phyloP scores from a whole-genome alignment of 2,797 vertebrate species.

The Pangasius sanitwongsei region DNA sequence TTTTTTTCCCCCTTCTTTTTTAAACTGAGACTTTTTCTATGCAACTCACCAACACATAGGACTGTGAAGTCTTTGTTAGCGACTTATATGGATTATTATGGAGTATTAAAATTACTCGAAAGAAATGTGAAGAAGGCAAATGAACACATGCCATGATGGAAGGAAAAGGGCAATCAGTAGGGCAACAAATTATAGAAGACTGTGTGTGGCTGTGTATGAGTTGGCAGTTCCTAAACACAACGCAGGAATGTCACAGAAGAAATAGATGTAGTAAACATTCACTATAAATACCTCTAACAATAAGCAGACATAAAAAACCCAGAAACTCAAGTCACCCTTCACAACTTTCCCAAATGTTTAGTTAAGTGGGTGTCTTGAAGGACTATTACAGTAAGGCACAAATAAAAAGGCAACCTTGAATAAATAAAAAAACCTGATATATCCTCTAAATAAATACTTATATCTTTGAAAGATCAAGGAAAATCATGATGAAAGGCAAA shows the following conservation, averaged over 20 bases:
- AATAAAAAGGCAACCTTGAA: neutral
- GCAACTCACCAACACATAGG: neutral
- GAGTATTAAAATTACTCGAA: neutral
- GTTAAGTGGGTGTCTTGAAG: neutral
- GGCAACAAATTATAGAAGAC: neutral
- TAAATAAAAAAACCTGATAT: neutral
- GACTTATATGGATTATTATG: neutral
- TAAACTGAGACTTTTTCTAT: neutral
- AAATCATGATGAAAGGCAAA: neutral
- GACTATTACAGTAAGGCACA: neutral
- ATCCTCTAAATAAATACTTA: neutral
- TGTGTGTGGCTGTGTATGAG: neutral
- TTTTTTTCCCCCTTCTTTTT: neutral
- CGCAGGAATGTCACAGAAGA: no score
- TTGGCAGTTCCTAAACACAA: no score
- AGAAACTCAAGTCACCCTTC: neutral
- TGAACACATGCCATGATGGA: neutral
- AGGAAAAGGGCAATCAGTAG: neutral
- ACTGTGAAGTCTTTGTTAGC: neutral
- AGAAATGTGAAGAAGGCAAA: neutral
- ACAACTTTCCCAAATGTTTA: neutral
- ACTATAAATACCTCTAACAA: neutral
- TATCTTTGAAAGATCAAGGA: neutral
- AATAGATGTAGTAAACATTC: neutral
- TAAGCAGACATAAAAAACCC: neutral